A percentile compares a stretch with the other conserved stretches of the same genome.
These are phyloP conservation scores for Parascotia fuliginaria DNA, from an alignment of 2,888 invertebrate species.

Conservation along the genomic window DNA sequence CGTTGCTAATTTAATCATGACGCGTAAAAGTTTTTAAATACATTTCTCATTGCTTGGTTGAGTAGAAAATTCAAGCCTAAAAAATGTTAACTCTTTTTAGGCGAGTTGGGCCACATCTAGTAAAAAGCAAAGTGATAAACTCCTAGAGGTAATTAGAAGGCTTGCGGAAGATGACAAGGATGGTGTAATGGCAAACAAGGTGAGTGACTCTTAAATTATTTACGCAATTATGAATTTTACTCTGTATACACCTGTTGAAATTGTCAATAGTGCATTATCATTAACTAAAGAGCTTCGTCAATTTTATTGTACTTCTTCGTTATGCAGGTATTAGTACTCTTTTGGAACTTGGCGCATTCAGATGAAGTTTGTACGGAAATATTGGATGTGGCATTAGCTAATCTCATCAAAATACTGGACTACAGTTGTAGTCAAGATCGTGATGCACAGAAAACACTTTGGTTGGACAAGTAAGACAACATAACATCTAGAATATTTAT, in stretches of 20 bases:
- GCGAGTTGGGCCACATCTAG: constrained; percentile 98
- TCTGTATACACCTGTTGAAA: too few species aligned
- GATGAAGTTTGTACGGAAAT: constrained; percentile 98
- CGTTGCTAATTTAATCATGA: too few species aligned
- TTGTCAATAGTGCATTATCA: too few species aligned
- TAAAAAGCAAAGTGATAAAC: constrained; percentile 97
- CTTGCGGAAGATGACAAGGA: constrained; percentile 99
- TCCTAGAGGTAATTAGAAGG: constrained; percentile 96
- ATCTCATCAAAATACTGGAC: constrained; percentile 98
- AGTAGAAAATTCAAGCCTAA: too few species aligned
- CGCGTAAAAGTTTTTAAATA: too few species aligned
- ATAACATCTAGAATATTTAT: too few species aligned
- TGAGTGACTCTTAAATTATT: constrained; percentile 48
- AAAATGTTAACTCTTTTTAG: too few species aligned
- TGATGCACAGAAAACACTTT: constrained; percentile 97
- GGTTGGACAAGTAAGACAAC: constrained; percentile 92
- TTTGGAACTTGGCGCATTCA: constrained; percentile 98
- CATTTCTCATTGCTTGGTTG: too few species aligned
- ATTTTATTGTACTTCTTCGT: too few species aligned
- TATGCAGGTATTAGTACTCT: constrained; percentile 91
- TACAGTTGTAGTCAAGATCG: constrained; percentile 99
- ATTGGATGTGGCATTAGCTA: constrained; percentile 97
- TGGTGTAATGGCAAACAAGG: constrained; percentile 99
- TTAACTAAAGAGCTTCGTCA: too few species aligned
- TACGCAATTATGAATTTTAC: too few species aligned